phyloP scores from a whole-genome alignment of 1,140 invertebrate species.

The Brachionus koreanus region DNA sequence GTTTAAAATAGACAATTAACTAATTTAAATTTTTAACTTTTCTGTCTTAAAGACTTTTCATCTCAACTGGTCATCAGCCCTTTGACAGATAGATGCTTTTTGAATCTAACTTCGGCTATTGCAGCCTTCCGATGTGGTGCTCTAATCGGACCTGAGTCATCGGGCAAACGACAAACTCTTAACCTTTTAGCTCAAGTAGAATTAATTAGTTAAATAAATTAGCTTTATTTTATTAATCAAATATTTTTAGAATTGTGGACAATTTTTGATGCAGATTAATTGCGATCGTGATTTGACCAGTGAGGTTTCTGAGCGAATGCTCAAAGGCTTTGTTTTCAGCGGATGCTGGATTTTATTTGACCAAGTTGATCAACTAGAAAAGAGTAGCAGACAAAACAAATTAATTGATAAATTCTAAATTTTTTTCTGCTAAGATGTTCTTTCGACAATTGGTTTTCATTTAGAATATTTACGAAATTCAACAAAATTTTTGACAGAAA shows the following conservation, averaged over 20 bases:
- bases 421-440: neutral
- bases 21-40: neutral
- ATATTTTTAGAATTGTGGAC: slow-evolving; percentile 11
- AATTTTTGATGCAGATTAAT: slow-evolving; percentile 34
- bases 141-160: slow-evolving; percentile 51
- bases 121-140: slow-evolving; percentile 53
- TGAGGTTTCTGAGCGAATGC: neutral
- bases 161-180: slow-evolving; percentile 56
- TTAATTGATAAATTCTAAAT: neutral
- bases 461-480: slow-evolving; percentile 28
- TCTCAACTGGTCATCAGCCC: slow-evolving; percentile 49
- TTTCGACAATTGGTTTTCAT: slow-evolving; percentile 10
- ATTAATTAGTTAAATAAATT: neutral
- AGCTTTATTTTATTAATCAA: neutral
- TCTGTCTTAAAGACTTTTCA: neutral
- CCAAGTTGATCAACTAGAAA: neutral
- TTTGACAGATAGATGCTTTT: slow-evolving; percentile 52
- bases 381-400: neutral
- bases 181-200: slow-evolving; percentile 52
- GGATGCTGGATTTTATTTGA: slow-evolving; percentile 25
- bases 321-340: slow-evolving; percentile 12
- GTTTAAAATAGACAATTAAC: too few species aligned
- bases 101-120: slow-evolving; percentile 52
- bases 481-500: slow-evolving; percentile 14
- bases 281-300: neutral